Evolutionary conservation across 2,797 vertebrate genomes (phyloP).

Genomic region (Sphenodon punctatus): DNA sequence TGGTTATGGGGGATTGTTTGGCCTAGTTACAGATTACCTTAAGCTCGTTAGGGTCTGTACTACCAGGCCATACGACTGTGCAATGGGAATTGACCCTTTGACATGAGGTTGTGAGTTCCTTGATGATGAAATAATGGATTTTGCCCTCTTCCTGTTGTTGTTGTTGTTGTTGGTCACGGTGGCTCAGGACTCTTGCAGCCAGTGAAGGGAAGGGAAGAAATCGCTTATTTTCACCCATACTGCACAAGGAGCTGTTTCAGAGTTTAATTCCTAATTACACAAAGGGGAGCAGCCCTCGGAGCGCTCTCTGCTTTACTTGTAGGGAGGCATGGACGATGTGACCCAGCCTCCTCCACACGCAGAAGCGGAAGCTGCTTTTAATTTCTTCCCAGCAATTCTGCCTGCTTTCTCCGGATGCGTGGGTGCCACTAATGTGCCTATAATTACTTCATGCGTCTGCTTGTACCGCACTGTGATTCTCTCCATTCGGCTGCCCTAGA

Average conservation of each 20-base stretch:
- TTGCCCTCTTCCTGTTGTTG: rapidly evolving
- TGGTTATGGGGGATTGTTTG: neutral
- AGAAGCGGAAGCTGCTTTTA: neutral
- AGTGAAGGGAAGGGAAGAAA: neutral
- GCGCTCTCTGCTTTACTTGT: neutral
- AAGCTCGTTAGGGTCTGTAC: too few relatives aligned
- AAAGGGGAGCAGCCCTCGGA: neutral
- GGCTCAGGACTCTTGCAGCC: rapidly evolving
- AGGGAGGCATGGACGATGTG: neutral
- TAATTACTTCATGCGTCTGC: neutral
- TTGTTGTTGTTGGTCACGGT: neutral
- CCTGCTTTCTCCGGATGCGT: neutral
- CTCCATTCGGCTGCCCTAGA: rapidly evolving
- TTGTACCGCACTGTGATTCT: neutral
- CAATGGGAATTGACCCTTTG: rapidly evolving
- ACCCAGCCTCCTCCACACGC: rapidly evolving
- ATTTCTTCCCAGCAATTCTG: too few relatives aligned
- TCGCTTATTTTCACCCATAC: neutral
- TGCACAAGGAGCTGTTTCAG: neutral
- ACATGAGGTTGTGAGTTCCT: neutral
- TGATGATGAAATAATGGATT: rapidly evolving
- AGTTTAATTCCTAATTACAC: neutral
- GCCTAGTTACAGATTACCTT: rapidly evolving
- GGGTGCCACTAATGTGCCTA: neutral
- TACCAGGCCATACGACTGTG: neutral